Conservation (phyloP, 2,797 vertebrate genomes). For the Lacerta bilineata region DNA sequence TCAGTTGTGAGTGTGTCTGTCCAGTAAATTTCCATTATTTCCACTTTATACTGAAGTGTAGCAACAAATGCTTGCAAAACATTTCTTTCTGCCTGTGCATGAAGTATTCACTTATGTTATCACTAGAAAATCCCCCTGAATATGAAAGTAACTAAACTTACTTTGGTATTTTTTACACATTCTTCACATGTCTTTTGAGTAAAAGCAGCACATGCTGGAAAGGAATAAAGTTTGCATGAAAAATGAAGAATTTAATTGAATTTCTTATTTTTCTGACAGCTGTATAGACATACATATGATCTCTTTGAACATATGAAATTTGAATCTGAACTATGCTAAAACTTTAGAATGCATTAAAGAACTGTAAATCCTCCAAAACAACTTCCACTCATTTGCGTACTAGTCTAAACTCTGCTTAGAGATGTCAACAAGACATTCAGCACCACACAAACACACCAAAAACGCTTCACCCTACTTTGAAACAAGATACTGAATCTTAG, state of each 20-base stretch:
- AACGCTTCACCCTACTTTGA: background rate
- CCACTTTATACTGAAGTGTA: too few relatives aligned
- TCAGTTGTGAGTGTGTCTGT: too few relatives aligned
- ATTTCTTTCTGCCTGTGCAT: background rate
- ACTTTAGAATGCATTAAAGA: background rate
- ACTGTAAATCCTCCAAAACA: background rate
- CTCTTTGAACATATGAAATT: background rate
- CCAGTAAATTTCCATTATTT: background rate
- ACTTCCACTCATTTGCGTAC: background rate
- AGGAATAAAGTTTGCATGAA: background rate
- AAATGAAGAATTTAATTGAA: background rate
- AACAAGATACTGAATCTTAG: background rate
- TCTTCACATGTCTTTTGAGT: constrained; percentile 79
- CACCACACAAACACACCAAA: background rate
- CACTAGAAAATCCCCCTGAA: background rate
- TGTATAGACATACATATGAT: background rate
- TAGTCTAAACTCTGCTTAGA: too few relatives aligned
- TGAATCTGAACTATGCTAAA: background rate
- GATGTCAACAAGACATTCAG: background rate
- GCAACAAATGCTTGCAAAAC: background rate
- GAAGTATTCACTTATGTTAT: background rate
- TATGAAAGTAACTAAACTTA: constrained; percentile 67
- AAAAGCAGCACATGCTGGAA: constrained; percentile 80
- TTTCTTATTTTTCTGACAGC: background rate
- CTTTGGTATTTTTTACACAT: constrained; percentile 82